Percentiles rank a stretch among this genome's conserved stretches.
phyloP scores from a whole-genome alignment of 2,888 invertebrate species.

The Cryptocheilus praepositus region DNA sequence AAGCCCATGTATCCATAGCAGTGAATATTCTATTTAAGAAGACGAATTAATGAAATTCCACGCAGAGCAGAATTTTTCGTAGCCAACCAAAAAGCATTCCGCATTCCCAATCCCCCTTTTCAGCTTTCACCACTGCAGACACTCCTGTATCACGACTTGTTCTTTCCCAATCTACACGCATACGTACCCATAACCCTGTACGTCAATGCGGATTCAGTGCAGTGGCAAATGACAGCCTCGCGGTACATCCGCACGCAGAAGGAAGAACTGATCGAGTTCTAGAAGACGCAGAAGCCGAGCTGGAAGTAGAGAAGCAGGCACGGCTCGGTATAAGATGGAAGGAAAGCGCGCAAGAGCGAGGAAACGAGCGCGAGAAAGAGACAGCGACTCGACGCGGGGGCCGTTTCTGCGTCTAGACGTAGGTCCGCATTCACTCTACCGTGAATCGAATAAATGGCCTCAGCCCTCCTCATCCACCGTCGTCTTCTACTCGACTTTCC shows the following conservation, averaged over 20 bases:
- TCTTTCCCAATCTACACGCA: too few relatives aligned
- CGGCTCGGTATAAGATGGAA: not conserved
- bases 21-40: too few relatives aligned
- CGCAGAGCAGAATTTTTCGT: too few relatives aligned
- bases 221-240: constrained; percentile 43
- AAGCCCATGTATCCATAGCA: too few relatives aligned
- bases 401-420: constrained; percentile 56
- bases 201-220: constrained; percentile 28
- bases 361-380: constrained; percentile 18
- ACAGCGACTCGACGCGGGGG: constrained; percentile 17
- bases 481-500: constrained; percentile 45
- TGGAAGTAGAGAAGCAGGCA: too few relatives aligned
- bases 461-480: constrained; percentile 37
- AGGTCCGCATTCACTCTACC: constrained; percentile 54
- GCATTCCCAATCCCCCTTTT: too few relatives aligned
- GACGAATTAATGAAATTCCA: too few relatives aligned
- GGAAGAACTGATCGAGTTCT: constrained; percentile 26
- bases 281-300: not conserved
- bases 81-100: too few relatives aligned
- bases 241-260: constrained; percentile 15
- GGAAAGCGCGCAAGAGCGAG: constrained; percentile 13
- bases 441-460: constrained; percentile 58
- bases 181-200: not conserved
- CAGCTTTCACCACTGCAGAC: too few relatives aligned
- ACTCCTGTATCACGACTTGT: too few relatives aligned